Evolutionary conservation across 2,888 invertebrate genomes (phyloP).

Genomic region (Zhuqinia jingwanae): DNA sequence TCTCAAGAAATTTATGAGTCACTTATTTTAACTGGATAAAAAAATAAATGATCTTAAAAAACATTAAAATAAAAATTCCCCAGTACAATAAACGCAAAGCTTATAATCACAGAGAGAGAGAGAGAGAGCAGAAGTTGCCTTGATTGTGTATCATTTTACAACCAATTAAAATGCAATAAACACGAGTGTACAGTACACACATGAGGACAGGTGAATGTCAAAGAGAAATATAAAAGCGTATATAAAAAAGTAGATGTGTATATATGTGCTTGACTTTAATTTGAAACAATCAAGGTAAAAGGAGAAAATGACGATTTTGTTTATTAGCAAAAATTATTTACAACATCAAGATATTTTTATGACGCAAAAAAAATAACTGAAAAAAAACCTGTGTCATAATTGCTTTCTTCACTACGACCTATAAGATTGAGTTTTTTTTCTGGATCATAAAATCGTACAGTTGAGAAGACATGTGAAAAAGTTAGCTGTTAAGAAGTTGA

Average conservation of each 20-base stretch:
- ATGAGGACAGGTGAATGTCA: slow-evolving; percentile 25
- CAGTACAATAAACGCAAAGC: too few species aligned
- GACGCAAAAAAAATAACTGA: neutral
- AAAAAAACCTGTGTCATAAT: slow-evolving; percentile 22
- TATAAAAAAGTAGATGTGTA: slow-evolving; percentile 19
- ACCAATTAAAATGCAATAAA: slow-evolving; percentile 45
- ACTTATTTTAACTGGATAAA: too few species aligned
- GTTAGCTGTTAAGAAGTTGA: neutral
- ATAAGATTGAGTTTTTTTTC: neutral
- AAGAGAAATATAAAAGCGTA: neutral
- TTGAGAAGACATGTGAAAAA: too few species aligned
- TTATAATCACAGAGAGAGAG: too few species aligned
- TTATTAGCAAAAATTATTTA: slow-evolving; percentile 26
- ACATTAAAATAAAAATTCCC: too few species aligned
- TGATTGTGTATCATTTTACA: slow-evolving; percentile 34
- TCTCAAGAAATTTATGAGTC: too few species aligned
- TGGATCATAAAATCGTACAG: slow-evolving; percentile 22
- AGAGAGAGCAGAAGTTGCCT: neutral
- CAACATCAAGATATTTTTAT: slow-evolving; percentile 15
- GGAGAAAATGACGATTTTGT: neutral
- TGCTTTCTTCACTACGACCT: neutral
- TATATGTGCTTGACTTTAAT: neutral
- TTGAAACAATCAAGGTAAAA: neutral
- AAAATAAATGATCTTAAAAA: too few species aligned
- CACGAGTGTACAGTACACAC: neutral